Conservation (phyloP, 2,113 vertebrate genomes). For the Eudorcas thomsonii region DNA sequence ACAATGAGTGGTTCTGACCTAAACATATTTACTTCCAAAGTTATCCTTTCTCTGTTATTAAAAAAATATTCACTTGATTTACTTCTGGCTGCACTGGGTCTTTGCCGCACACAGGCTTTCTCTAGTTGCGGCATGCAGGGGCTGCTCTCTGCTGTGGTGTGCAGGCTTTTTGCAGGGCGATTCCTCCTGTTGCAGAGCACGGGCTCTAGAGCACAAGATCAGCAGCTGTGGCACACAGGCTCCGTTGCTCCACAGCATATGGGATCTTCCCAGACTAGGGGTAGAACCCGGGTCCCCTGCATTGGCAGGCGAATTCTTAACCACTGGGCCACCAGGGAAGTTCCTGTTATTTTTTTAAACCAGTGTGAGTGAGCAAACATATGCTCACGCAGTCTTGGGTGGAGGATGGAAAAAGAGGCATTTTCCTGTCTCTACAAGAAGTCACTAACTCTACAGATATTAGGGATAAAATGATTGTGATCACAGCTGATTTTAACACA, state of each 20-base stretch:
- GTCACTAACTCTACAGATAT: not conserved
- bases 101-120: not conserved
- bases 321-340: not conserved
- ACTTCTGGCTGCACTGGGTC: not conserved
- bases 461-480: not conserved
- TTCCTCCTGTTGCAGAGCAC: not conserved
- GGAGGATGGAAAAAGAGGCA: not conserved
- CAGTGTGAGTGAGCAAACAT: not conserved
- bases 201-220: not conserved
- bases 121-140: not conserved
- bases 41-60: not conserved
- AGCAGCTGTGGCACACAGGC: not conserved
- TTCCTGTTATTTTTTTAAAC: not conserved
- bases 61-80: not conserved
- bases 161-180: not conserved
- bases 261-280: not conserved
- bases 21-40: not conserved
- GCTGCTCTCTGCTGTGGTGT: not conserved
- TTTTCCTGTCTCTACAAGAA: not conserved
- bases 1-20: not conserved
- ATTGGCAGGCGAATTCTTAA: not conserved
- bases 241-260: not conserved
- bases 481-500: not conserved
- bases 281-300: not conserved
- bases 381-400: too few relatives aligned